Percentiles rank a stretch among this genome's conserved stretches.
These are phyloP conservation scores for Talpa occidentalis DNA, from an alignment of 2,113 vertebrate genomes.

Conservation along the genomic window DNA sequence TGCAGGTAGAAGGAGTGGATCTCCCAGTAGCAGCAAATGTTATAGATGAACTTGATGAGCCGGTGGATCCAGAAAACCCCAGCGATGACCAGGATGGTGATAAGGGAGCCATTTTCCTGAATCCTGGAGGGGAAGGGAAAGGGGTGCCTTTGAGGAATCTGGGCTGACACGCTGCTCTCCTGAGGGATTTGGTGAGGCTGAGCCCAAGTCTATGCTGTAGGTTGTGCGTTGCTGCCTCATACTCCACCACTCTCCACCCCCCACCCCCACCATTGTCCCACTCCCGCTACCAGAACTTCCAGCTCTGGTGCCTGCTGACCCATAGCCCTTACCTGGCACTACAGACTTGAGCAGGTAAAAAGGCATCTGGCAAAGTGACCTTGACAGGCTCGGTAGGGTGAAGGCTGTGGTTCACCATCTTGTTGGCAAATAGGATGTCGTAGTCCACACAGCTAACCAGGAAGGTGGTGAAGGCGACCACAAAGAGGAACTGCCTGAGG, in stretches of 20 bases:
- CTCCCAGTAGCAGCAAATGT: constrained; percentile 99
- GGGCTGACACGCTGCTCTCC: not conserved
- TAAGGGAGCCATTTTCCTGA: constrained; percentile 93
- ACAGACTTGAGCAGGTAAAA: constrained; percentile 94
- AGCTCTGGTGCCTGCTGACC: not conserved
- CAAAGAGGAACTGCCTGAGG: constrained; percentile 96
- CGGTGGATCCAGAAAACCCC: constrained; percentile 98
- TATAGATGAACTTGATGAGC: constrained; percentile 98
- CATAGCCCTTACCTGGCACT: constrained; percentile 88
- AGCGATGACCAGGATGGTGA: constrained; percentile 94
- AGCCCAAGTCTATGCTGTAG: not conserved
- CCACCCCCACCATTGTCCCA: no score
- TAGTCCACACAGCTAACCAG: constrained; percentile 99
- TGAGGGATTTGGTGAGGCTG: not conserved
- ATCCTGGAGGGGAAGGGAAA: constrained; percentile 87
- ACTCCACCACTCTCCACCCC: not conserved
- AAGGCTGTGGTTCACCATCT: constrained; percentile 96
- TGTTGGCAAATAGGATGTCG: constrained; percentile 99
- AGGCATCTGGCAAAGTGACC: constrained; percentile 96
- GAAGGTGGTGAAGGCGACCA: constrained; percentile 98
- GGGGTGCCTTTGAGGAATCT: not conserved
- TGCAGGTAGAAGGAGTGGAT: constrained; percentile 97
- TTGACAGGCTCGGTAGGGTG: constrained; percentile 91
- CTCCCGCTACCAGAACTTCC: not conserved
- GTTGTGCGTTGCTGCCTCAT: not conserved